Conservation (phyloP, 2,888 invertebrate genomes). For the Periphyllus acericola region DNA sequence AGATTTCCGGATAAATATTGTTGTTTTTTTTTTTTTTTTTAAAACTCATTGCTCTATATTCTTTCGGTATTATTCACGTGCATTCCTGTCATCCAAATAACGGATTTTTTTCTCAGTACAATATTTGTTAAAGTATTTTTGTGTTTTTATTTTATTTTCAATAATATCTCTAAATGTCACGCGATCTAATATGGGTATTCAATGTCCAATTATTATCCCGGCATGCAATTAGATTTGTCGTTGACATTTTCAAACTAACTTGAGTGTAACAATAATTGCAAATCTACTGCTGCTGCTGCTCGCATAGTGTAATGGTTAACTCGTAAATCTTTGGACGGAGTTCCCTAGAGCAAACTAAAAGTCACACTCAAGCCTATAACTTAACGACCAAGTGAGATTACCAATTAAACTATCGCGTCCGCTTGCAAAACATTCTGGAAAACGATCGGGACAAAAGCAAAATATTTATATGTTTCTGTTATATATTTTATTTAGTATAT, state of each 20-base stretch:
- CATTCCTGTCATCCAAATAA: no score
- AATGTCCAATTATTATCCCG: not conserved
- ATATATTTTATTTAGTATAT: no score
- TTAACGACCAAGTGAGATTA: constrained; percentile 10
- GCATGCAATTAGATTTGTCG: constrained; percentile 8
- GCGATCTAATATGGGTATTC: not conserved
- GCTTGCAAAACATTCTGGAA: not conserved
- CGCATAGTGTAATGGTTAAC: not conserved
- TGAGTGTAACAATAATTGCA: constrained; percentile 8
- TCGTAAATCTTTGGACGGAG: constrained; percentile 33
- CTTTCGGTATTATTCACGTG: not conserved
- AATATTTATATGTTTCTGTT: not conserved
- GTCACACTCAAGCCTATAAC: constrained; percentile 7
- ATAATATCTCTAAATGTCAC: no score
- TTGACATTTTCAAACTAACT: constrained; percentile 12
- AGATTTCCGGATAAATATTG: not conserved
- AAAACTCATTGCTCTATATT: not conserved
- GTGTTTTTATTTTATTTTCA: no score
- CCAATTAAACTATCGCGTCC: not conserved
- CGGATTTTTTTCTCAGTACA: no score
- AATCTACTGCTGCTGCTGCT: not conserved
- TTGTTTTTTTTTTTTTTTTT: not conserved
- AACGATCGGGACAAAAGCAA: not conserved
- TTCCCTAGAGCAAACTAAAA: constrained; percentile 34
- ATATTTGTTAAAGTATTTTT: no score